A percentile compares a stretch with the other conserved stretches of the same genome.
Conservation (phyloP, 2,113 vertebrate species). For the Gambusia affinis region DNA sequence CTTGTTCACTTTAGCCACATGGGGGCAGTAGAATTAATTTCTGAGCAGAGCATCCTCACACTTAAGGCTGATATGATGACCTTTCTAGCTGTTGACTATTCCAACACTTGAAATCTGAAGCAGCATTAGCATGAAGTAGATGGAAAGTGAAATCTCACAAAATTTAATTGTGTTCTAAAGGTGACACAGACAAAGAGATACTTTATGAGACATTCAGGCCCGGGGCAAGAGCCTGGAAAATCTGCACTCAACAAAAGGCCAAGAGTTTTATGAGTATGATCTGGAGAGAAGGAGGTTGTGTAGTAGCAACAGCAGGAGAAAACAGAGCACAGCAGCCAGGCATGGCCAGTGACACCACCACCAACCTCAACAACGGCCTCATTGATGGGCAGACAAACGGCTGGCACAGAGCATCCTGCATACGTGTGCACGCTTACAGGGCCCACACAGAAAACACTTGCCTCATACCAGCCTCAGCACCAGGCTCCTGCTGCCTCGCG, state of each 20-base stretch:
- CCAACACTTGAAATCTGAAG: background rate
- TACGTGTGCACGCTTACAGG: conserved; percentile 57
- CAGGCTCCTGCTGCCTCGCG: conserved; percentile 65
- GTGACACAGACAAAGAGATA: background rate
- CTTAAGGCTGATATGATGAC: background rate
- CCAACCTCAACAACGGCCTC: conserved; percentile 41
- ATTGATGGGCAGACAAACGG: conserved; percentile 71
- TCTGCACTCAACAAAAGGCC: conserved; percentile 66
- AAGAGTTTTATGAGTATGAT: conserved; percentile 34
- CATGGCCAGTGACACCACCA: conserved; percentile 64
- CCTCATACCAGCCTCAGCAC: conserved; percentile 80
- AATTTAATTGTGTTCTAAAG: background rate
- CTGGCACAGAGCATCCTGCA: conserved; percentile 57
- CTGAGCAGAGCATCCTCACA: background rate
- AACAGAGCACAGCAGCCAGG: conserved; percentile 45
- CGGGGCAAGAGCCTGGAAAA: conserved; percentile 43
- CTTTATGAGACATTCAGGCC: conserved; percentile 18
- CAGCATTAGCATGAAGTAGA: background rate
- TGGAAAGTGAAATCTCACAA: background rate
- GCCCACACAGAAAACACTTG: conserved; percentile 68
- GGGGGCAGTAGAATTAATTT: background rate
- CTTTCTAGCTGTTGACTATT: background rate
- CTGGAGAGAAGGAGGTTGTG: conserved; percentile 31
- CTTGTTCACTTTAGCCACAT: background rate
- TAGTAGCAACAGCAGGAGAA: conserved; percentile 45